Percentiles rank a stretch among this genome's conserved stretches.
These are phyloP conservation scores for Amphimedon queenslandica DNA, from an alignment of 37 sponge, comb jelly and placozoan species.

Conservation along the genomic window DNA sequence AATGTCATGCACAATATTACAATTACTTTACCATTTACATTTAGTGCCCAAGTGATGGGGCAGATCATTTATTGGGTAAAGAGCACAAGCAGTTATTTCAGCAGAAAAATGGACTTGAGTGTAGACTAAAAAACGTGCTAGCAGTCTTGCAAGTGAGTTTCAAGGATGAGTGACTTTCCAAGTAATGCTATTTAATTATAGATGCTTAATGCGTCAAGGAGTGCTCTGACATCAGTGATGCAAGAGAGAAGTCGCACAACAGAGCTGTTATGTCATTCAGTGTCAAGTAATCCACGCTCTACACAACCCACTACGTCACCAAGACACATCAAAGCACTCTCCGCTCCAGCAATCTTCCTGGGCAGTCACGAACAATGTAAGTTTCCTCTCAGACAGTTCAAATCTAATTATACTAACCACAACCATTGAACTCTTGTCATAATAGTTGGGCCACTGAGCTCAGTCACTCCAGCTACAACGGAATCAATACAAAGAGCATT, in stretches of 20 bases:
- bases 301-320: not conserved
- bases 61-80: slow-evolving; percentile 26
- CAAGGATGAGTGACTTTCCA: no score
- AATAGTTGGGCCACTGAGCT: slow-evolving; percentile 17
- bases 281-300: no score
- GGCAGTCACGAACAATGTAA: not conserved
- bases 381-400: no score
- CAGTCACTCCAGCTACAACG: slow-evolving; percentile 38
- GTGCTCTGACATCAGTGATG: slow-evolving; percentile 20
- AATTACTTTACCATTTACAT: not conserved
- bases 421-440: not conserved
- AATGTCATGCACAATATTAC: not conserved
- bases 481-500: slow-evolving; percentile 18
- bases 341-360: not conserved
- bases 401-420: not conserved
- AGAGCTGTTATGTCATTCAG: slow-evolving; percentile 61
- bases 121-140: slow-evolving; percentile 41
- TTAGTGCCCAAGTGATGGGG: slow-evolving; percentile 23
- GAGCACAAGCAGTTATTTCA: slow-evolving; percentile 37
- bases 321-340: slow-evolving; percentile 4
- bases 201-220: slow-evolving; percentile 21
- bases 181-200: not conserved
- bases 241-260: slow-evolving; percentile 58
- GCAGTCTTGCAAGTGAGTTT: slow-evolving; percentile 38
- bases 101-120: slow-evolving; percentile 46